phyloP scores from a whole-genome alignment of 2,797 vertebrate species.

The Atherinosoma microstoma region DNA sequence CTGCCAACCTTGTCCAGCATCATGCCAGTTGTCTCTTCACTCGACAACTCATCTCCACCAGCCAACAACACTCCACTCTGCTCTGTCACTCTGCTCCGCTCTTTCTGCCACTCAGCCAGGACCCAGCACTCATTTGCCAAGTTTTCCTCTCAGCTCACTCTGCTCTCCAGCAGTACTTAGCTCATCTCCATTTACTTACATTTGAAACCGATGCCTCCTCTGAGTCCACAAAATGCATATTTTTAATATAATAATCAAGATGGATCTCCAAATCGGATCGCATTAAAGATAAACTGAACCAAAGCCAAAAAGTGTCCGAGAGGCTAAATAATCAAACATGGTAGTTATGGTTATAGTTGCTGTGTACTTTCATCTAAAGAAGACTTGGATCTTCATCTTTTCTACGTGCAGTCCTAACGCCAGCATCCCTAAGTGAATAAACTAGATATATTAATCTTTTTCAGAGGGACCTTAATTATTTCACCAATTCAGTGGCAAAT shows the following conservation, averaged over 20 bases:
- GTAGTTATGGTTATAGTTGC: neutral
- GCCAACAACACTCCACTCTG: neutral
- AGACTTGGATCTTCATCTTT: neutral
- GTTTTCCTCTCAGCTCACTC: neutral
- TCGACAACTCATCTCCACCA: neutral
- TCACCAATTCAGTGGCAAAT: neutral
- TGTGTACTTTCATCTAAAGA: neutral
- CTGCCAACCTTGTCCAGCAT: conserved; percentile 1
- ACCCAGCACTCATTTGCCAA: neutral
- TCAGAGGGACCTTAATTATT: too few species aligned
- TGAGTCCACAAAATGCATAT: neutral
- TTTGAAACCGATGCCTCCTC: neutral
- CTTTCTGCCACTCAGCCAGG: conserved; percentile 2
- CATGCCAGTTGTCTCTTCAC: neutral
- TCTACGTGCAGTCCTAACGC: neutral
- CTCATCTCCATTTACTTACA: neutral
- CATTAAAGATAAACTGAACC: neutral
- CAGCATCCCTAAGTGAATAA: neutral
- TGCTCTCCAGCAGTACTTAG: neutral
- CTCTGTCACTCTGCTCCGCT: neutral
- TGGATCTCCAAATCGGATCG: neutral
- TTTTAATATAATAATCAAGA: neutral
- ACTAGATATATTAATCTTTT: too few species aligned
- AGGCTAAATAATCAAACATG: neutral
- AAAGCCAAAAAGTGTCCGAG: neutral